Evolutionary conservation across 2,797 vertebrate species (phyloP).

Genomic region (Coracias cyanogaster): DNA sequence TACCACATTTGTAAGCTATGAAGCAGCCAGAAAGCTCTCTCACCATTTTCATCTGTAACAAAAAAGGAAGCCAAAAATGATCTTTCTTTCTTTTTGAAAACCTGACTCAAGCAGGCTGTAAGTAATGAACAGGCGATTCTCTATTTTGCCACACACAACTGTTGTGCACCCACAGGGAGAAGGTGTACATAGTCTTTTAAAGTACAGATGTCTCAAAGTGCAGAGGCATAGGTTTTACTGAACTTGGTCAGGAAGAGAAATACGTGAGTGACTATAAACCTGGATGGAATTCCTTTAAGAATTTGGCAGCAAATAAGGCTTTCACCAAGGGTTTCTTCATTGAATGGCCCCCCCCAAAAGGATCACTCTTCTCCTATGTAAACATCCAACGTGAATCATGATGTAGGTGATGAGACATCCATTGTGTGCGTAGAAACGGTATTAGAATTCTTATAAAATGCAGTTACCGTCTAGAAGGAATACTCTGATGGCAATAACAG

Average conservation of each 20-base stretch:
- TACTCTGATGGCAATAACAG: not conserved
- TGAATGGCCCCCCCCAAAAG: not conserved
- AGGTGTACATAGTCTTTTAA: not conserved
- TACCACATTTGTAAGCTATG: not conserved
- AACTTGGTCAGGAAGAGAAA: not conserved
- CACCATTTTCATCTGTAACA: not conserved
- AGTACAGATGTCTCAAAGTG: not conserved
- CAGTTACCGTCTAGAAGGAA: constrained; percentile 10
- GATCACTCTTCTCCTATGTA: not conserved
- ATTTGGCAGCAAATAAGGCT: not conserved
- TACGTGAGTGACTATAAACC: not conserved
- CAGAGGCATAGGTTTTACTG: not conserved
- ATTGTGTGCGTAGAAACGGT: not conserved
- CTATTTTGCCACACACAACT: not conserved
- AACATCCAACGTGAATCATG: not conserved
- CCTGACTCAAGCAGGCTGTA: not conserved
- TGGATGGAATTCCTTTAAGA: not conserved
- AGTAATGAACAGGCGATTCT: not conserved
- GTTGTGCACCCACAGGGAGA: not conserved
- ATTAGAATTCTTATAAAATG: not conserved
- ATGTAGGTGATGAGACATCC: not conserved
- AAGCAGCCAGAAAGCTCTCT: not conserved
- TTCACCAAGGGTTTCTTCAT: not conserved
- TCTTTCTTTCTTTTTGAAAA: not conserved
- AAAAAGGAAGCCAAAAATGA: not conserved